phyloP scores from a whole-genome alignment of 2,888 invertebrate genomes.

The Deilephila elpenor region DNA sequence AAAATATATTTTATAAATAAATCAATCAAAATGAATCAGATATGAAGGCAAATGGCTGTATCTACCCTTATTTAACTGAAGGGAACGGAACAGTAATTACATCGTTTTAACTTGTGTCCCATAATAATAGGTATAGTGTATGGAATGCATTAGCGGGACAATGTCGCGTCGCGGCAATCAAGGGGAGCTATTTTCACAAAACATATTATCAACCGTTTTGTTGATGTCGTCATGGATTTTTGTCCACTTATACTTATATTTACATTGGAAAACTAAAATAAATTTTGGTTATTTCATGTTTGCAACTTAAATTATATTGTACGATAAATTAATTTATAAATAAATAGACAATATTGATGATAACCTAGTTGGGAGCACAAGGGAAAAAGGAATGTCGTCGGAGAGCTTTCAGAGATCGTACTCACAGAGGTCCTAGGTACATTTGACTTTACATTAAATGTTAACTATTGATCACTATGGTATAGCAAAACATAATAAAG shows the following conservation, averaged over 20 bases:
- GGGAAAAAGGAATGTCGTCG: no score
- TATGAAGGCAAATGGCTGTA: conserved; percentile 54
- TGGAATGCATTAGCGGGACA: conserved; percentile 75
- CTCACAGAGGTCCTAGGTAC: no score
- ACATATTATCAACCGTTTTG: conserved; percentile 41
- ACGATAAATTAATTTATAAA: no score
- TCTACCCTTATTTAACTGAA: conserved; percentile 62
- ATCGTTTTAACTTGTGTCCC: conserved; percentile 73
- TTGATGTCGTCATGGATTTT: neutral
- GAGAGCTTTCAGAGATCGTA: no score
- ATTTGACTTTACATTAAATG: no score
- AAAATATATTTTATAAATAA: neutral
- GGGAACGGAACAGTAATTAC: conserved; percentile 77
- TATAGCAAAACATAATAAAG: no score
- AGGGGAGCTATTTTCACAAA: conserved; percentile 50
- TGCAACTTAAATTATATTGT: no score
- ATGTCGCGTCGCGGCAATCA: conserved; percentile 52
- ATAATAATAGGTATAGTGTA: conserved; percentile 71
- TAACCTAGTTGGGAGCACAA: no score
- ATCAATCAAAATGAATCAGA: conserved; percentile 1
- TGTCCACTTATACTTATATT: neutral
- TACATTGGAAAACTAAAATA: neutral
- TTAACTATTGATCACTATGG: no score
- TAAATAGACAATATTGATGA: no score
- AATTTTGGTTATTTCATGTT: no score